Evolutionary conservation across 2,888 invertebrate species (phyloP).

Genomic region (Chironomus riparius): DNA sequence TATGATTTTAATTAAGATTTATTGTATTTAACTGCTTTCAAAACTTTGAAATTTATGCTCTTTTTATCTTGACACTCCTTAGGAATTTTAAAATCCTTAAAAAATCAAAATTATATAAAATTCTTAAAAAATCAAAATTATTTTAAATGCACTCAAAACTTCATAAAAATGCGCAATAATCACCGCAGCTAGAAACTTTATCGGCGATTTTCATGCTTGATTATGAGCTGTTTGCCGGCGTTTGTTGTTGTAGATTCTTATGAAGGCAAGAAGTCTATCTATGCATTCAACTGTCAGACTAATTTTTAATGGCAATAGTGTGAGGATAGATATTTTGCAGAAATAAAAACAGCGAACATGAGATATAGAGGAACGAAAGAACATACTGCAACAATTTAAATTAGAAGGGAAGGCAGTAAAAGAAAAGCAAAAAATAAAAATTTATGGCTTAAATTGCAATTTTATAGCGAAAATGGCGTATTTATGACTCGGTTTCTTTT

Average conservation of each 20-base stretch:
- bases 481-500: not conserved
- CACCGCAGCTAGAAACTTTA: no score
- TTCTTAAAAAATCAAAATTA: no score
- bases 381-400: constrained; percentile 1
- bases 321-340: constrained; percentile 22
- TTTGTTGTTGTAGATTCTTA: not conserved
- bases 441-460: constrained; percentile 16
- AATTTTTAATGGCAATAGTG: not conserved
- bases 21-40: no score
- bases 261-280: not conserved
- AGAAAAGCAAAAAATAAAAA: not conserved
- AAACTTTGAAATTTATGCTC: no score
- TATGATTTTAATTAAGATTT: no score
- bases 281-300: not conserved
- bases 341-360: not conserved
- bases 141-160: no score
- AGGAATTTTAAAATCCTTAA: no score
- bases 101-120: no score
- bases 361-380: not conserved
- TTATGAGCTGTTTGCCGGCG: not conserved
- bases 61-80: no score
- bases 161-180: no score
- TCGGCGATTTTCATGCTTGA: no score
- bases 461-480: constrained; percentile 2
- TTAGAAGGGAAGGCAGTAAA: not conserved